Conservation (phyloP, 2,113 vertebrate species). For the Megaceryle torquata region DNA sequence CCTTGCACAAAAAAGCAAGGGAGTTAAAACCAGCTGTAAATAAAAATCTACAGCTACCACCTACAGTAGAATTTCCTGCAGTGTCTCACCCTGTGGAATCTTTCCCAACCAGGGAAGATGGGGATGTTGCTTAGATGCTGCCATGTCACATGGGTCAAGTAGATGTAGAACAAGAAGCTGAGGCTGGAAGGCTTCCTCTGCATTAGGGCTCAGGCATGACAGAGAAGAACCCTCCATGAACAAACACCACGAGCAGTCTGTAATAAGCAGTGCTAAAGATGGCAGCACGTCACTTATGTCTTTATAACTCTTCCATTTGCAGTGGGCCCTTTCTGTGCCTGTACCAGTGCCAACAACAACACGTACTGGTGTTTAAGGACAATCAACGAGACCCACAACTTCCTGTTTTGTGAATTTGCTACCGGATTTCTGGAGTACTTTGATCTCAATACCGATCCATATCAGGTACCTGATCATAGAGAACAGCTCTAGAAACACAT, state of each 20-base stretch:
- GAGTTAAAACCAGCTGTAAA: not conserved
- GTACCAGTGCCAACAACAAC: constrained; percentile 98
- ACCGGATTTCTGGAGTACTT: constrained; percentile 98
- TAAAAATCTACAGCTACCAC: not conserved
- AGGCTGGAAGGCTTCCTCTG: not conserved
- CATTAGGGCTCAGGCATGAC: not conserved
- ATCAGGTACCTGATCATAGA: constrained; percentile 80
- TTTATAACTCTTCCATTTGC: constrained; percentile 4
- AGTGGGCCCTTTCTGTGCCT: constrained; percentile 98
- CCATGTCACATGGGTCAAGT: not conserved
- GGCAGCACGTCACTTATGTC: not conserved
- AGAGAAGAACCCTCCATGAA: not conserved
- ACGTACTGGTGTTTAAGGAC: constrained; percentile 97
- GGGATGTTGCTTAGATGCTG: not conserved
- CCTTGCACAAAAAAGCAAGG: not conserved
- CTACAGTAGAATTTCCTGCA: too few relatives aligned
- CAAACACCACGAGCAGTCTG: not conserved
- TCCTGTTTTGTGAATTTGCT: constrained; percentile 97
- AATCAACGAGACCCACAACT: constrained; percentile 97
- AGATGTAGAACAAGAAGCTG: not conserved
- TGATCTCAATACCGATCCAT: constrained; percentile 93
- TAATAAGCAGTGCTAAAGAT: not conserved
- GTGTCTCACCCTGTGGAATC: not conserved
- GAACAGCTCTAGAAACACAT: not conserved
- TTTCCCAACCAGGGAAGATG: not conserved